Evolutionary conservation across 2,888 invertebrate species (phyloP).

Genomic region (Sesia apiformis): DNA sequence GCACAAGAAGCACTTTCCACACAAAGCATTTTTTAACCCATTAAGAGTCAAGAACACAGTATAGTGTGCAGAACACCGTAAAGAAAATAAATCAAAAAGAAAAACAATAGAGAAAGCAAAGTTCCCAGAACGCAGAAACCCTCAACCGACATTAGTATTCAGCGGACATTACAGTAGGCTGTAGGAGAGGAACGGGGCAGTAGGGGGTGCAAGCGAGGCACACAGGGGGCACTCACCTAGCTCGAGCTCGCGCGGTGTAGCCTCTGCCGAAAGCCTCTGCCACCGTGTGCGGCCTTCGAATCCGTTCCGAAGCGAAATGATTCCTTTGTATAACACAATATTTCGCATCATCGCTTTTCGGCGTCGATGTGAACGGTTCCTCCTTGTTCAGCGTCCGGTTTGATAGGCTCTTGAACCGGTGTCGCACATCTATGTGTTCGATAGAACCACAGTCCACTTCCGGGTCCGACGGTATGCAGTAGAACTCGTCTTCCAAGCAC

Average conservation of each 20-base stretch:
- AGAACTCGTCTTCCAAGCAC: conserved; percentile 64
- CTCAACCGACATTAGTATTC: conserved; percentile 12
- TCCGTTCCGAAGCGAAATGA: conserved; percentile 11
- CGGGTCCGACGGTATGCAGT: conserved; percentile 50
- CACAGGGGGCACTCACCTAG: conserved; percentile 32
- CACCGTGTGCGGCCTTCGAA: conserved; percentile 13
- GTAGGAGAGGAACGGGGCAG: conserved; percentile 8
- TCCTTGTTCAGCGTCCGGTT: conserved; percentile 28
- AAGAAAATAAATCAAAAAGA: not conserved
- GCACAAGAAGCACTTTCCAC: no score
- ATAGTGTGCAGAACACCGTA: no score
- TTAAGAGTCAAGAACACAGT: not conserved
- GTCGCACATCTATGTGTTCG: conserved; percentile 41
- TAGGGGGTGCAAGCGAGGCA: conserved; percentile 1
- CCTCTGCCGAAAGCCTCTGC: conserved; percentile 6
- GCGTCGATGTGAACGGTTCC: conserved; percentile 39
- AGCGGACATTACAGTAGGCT: conserved; percentile 15
- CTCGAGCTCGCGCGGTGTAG: no score
- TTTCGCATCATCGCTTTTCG: conserved; percentile 21
- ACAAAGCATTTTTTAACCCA: no score
- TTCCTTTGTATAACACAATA: conserved; percentile 7
- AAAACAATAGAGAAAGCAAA: conserved; percentile 5
- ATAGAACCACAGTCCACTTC: conserved; percentile 29
- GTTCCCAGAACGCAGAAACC: conserved; percentile 2
- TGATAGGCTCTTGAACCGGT: conserved; percentile 38